phyloP scores from a whole-genome alignment of 2,113 vertebrate species.

The Hippolais icterina region DNA sequence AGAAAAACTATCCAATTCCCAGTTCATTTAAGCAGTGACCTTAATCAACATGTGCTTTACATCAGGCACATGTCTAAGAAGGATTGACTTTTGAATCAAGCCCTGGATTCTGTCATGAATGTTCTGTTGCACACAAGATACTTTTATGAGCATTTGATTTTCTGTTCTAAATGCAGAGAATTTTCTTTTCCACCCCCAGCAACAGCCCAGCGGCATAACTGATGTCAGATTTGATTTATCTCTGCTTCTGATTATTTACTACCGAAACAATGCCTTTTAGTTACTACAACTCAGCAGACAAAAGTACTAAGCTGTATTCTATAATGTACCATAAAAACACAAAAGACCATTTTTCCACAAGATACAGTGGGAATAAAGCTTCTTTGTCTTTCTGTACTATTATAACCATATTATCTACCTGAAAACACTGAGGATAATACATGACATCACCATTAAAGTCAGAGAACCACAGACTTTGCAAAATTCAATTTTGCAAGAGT shows the following conservation, averaged over 20 bases:
- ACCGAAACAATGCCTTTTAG: neutral
- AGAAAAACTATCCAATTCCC: neutral
- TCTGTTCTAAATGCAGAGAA: neutral
- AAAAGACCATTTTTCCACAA: neutral
- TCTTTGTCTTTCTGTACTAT: neutral
- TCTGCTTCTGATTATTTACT: slow-evolving; percentile 37
- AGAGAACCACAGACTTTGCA: neutral
- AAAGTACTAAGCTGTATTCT: neutral
- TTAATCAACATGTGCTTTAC: slow-evolving; percentile 8
- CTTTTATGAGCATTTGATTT: neutral
- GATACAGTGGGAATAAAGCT: neutral
- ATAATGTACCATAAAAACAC: neutral
- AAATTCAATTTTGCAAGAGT: neutral
- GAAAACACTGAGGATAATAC: neutral
- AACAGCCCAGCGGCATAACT: neutral
- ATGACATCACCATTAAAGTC: neutral
- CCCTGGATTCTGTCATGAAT: neutral
- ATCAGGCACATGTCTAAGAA: neutral
- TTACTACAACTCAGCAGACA: slow-evolving; percentile 5
- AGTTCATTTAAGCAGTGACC: neutral
- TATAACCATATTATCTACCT: neutral
- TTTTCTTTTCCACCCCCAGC: neutral
- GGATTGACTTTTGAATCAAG: neutral
- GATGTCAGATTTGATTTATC: slow-evolving; percentile 39
- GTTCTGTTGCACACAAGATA: neutral